Evolutionary conservation across 2,113 vertebrate genomes (phyloP).

Genomic region (Pseudopipra pipra): DNA sequence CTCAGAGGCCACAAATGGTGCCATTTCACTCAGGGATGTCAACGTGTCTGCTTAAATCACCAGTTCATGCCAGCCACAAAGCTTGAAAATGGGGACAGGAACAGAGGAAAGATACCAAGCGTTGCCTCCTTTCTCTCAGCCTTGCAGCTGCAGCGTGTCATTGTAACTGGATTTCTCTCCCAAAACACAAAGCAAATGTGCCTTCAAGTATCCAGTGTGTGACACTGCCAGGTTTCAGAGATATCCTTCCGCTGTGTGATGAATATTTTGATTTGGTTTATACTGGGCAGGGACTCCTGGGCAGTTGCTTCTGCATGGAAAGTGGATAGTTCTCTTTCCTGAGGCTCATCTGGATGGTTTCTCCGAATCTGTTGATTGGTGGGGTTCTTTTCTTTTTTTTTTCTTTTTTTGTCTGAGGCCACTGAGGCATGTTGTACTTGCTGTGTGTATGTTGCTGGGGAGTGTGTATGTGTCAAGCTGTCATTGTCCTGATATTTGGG

Average conservation of each 20-base stretch:
- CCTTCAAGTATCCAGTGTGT: conserved; percentile 34
- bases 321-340: not conserved
- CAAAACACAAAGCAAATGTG: conserved; percentile 58
- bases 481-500: conserved; percentile 11
- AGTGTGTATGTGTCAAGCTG: not conserved
- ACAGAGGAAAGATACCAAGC: not conserved
- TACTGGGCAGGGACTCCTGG: conserved; percentile 16
- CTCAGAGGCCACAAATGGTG: conserved; percentile 72
- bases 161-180: conserved; percentile 49
- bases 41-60: conserved; percentile 88
- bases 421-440: not conserved
- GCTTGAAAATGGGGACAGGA: conserved; percentile 31
- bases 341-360: not conserved
- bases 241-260: conserved; percentile 18
- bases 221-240: conserved; percentile 59
- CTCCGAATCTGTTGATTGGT: not conserved
- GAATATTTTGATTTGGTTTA: not conserved
- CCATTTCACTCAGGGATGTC: conserved; percentile 88
- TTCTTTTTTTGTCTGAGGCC: not conserved
- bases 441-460: not conserved
- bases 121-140: conserved; percentile 20
- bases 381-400: not conserved
- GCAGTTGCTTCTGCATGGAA: conserved; percentile 15
- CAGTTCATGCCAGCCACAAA: conserved; percentile 31
- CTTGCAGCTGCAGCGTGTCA: conserved; percentile 18